A percentile compares a stretch with the other conserved stretches of the same genome.
Conservation (phyloP, 2,113 vertebrate genomes). For the rabbit (Oryctolagus cuniculus) region mOryCun1.1 NC_091436.1:120960001-120960500, state of each 20-base stretch:
- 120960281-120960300: background rate
- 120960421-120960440: background rate
- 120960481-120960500: background rate
- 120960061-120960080: conserved; percentile 14
- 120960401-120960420: background rate
- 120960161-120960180: background rate
- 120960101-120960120: background rate
- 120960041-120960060: background rate
- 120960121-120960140: background rate
- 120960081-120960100: background rate
- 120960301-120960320: background rate
- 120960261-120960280: background rate
- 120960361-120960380: background rate
- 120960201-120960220: background rate
- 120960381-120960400: background rate
- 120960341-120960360: background rate
- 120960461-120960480: background rate
- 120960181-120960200: background rate
- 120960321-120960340: background rate
- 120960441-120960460: background rate
- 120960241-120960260: background rate
- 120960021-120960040: background rate
- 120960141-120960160: background rate
- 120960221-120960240: background rate
- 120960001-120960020: background rate